Percentiles rank a stretch among this genome's conserved stretches.
Evolutionary conservation across 2,797 vertebrate species (phyloP).

Genomic region (Brotula barbata): DNA sequence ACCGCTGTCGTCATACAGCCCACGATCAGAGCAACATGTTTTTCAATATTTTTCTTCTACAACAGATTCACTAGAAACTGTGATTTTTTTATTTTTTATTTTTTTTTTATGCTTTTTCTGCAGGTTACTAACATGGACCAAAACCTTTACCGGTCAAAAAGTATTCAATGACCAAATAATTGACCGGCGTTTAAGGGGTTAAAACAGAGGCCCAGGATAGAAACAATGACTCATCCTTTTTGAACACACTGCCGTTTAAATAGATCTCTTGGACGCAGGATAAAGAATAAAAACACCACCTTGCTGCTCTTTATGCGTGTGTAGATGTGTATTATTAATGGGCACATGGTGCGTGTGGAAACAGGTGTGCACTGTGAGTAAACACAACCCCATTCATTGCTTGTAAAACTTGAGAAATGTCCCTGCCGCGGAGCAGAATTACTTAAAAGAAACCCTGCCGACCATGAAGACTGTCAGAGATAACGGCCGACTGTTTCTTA

Average conservation of each 20-base stretch:
- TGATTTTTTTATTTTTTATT: no score
- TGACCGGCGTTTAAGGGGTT: no score
- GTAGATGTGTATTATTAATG: slow-evolving; percentile 31
- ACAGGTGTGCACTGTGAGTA: slow-evolving; percentile 13
- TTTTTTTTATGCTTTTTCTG: no score
- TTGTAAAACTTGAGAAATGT: slow-evolving; percentile 35
- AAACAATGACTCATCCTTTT: background rate
- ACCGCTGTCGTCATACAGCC: no score
- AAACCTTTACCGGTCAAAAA: no score
- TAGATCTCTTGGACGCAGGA: background rate
- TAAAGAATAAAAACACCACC: background rate
- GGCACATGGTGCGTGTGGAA: slow-evolving; percentile 6
- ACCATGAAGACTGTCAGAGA: slow-evolving; percentile 14
- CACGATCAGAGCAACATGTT: no score
- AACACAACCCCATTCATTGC: slow-evolving; percentile 25
- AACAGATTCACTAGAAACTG: no score
- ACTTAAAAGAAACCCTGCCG: background rate
- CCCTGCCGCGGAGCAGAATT: background rate
- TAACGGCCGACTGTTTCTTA: slow-evolving; percentile 9
- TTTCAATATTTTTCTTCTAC: no score
- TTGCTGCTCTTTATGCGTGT: background rate
- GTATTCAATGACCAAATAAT: no score
- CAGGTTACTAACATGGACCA: no score
- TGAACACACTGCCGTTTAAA: background rate
- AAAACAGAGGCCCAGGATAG: background rate